A percentile compares a stretch with the other conserved stretches of the same genome.
These are phyloP conservation scores for Eilema griseolum DNA, from an alignment of 2,888 invertebrate species.

Conservation along the genomic window DNA sequence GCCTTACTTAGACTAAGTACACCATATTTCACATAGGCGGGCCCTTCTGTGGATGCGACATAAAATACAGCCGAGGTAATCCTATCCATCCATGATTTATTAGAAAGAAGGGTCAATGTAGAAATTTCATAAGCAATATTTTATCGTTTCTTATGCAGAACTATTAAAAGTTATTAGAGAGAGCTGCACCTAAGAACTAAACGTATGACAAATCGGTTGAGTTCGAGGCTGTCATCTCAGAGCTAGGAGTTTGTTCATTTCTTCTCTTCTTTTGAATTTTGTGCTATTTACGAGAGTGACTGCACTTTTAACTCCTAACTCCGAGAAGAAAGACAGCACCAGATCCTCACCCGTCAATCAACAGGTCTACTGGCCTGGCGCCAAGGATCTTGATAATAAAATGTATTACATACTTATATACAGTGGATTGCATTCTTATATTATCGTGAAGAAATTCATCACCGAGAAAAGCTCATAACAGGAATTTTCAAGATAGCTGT, in stretches of 20 bases:
- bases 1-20: conserved; percentile 84
- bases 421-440: neutral
- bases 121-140: conserved; percentile 79
- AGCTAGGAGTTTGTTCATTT: neutral
- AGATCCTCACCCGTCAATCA: neutral
- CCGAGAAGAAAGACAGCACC: too few relatives aligned
- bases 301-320: too few relatives aligned
- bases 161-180: conserved; percentile 52
- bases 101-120: conserved; percentile 79
- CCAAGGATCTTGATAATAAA: neutral
- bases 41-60: conserved; percentile 81
- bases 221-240: neutral
- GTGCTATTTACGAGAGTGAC: too few relatives aligned
- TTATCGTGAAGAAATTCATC: neutral
- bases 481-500: too few relatives aligned
- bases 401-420: too few relatives aligned
- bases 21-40: conserved; percentile 79
- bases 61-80: conserved; percentile 83
- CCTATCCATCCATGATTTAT: conserved; percentile 85
- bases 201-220: conserved; percentile 7
- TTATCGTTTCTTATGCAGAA: conserved; percentile 69
- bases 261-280: neutral
- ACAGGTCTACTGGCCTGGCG: neutral
- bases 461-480: neutral
- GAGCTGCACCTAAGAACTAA: conserved; percentile 25